Conservation (phyloP, 2,113 vertebrate genomes). For the Rhinoptilus africanus region DNA sequence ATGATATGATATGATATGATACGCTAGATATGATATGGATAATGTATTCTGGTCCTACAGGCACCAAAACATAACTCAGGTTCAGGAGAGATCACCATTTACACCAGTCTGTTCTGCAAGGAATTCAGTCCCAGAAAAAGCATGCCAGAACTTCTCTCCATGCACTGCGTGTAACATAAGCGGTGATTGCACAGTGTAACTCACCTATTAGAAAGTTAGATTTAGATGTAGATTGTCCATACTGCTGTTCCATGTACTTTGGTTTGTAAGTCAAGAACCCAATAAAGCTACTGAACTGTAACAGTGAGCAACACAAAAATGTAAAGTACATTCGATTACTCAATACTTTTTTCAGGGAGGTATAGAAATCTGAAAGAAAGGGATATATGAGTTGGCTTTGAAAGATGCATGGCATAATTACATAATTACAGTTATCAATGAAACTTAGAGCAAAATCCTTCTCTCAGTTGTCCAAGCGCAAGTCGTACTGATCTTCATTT, state of each 20-base stretch:
- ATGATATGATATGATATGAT: background rate
- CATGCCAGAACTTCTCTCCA: background rate
- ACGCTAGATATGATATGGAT: too few species aligned
- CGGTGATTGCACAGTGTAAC: background rate
- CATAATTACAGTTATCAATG: background rate
- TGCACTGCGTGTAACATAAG: background rate
- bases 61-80: background rate
- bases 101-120: background rate
- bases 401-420: background rate
- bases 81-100: background rate
- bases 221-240: constrained; percentile 80
- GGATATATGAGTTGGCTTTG: background rate
- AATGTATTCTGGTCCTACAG: background rate
- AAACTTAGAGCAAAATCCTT: background rate
- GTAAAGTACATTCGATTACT: constrained; percentile 79
- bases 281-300: constrained; percentile 79
- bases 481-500: background rate
- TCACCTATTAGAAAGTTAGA: constrained; percentile 88
- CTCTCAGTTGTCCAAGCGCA: background rate
- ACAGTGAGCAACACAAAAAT: constrained; percentile 68
- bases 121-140: background rate
- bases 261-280: constrained; percentile 84
- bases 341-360: constrained; percentile 82
- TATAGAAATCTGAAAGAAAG: constrained; percentile 78
- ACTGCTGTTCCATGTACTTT: constrained; percentile 95